Percentiles rank a stretch among this genome's conserved stretches.
Conservation (phyloP, 2,113 vertebrate genomes). For the Lathamus discolor region DNA sequence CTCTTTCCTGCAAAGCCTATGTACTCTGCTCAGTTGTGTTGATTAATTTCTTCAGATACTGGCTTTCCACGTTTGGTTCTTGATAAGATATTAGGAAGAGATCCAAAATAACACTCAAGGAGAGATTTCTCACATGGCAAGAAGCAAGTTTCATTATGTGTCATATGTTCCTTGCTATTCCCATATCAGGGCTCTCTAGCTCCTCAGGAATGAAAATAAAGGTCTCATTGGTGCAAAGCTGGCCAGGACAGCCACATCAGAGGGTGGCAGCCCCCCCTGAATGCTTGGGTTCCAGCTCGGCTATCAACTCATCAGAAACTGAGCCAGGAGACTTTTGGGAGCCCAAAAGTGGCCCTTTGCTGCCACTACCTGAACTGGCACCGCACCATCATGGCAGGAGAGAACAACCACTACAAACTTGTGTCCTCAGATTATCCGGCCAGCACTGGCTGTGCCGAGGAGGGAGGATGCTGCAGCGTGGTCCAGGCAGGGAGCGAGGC, state of each 20-base stretch:
- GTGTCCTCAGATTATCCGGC: not conserved
- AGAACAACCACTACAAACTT: not conserved
- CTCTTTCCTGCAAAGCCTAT: not conserved
- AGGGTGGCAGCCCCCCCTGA: too few relatives aligned
- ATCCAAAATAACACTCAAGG: not conserved
- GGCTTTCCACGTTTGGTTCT: not conserved
- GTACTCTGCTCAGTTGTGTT: not conserved
- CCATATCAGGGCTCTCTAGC: not conserved
- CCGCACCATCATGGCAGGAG: not conserved
- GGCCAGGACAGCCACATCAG: not conserved
- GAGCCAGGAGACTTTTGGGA: not conserved
- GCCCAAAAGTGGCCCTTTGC: not conserved
- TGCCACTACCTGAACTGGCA: not conserved
- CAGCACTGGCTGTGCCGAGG: not conserved
- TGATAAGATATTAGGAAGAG: not conserved
- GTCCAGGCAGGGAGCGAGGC: not conserved
- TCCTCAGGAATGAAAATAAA: not conserved
- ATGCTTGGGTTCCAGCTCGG: not conserved
- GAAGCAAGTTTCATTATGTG: not conserved
- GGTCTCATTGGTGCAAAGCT: not conserved
- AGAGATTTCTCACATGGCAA: not conserved
- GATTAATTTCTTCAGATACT: constrained; percentile 1
- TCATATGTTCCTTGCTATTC: not conserved
- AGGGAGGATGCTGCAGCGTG: not conserved
- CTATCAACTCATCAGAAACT: not conserved